Base-by-base conservation (phyloP, 2,797 vertebrate genomes). In the Phalanger gymnotis region DNA sequence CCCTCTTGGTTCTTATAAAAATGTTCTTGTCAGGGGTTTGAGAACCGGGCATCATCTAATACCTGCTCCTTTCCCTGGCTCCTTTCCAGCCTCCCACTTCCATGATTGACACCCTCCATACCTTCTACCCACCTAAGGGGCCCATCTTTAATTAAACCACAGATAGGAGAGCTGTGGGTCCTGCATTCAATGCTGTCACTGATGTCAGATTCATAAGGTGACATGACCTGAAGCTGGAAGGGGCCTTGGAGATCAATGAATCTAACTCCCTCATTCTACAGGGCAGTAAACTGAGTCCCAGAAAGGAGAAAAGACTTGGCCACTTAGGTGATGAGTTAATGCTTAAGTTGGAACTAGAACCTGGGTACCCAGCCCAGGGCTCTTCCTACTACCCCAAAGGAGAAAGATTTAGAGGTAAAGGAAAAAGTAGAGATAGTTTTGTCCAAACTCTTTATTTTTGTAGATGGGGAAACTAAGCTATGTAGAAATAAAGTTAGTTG, bases 1-100 rank as follows among this genome's bases (percentile, higher is more conserved):
- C 96, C 56, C 90, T 81, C 73, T 81, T 81, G 73, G 73, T 47
- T 81, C 73, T 81, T 73, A 16, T 73, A 73, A n/a, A 73, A n/a
- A 73, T 1, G 14, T 73, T 81, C 66, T 81, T 81, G 40, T 27
- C 40, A 10, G 73, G n/a, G n/a, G 9, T n/a, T 31, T 47, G 22
- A 47, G 73, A 9, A 81, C 40, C 2, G 2, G 22, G 73, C 4
- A n/a, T 30, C 27, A 58, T 16, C 61, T 40, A 81, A 25, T 9
- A 22, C 19, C 66, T 81, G 66, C 40, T 47, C 40, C 22, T 27
- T 34, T 34, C 13, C 13, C 31, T 31, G 31, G 12, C 58, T 61
- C 31, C 12, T 3, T 81, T 81, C 73, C 40, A 73, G n/a, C n/a
- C 66, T 40, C 66, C 66, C 66, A 40, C n/a, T 47, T 81, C 7